Evolutionary conservation across 2,888 invertebrate species (phyloP).

Genomic region (Drosophila quinaria): DNA sequence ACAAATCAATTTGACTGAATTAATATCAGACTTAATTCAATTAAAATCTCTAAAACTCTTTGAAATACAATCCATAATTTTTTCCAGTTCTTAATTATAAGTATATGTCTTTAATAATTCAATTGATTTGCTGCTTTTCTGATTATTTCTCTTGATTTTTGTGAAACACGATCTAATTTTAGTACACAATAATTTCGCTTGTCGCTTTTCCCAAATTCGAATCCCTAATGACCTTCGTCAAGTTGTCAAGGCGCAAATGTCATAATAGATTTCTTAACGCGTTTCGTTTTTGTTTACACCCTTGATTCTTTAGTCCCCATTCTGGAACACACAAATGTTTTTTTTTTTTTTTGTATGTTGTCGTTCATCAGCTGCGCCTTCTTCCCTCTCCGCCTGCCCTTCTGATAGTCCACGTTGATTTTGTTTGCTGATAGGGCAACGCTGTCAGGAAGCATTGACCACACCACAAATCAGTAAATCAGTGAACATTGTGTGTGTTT

Average conservation of each 20-base stretch:
- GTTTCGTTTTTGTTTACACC: slow-evolving; percentile 56
- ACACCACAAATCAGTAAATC: neutral
- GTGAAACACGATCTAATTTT: slow-evolving; percentile 43
- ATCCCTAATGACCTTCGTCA: slow-evolving; percentile 79
- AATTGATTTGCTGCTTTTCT: neutral
- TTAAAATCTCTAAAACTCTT: no score
- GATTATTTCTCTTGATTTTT: slow-evolving; percentile 25
- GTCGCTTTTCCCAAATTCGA: slow-evolving; percentile 15
- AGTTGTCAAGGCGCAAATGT: slow-evolving; percentile 75
- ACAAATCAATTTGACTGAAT: no score
- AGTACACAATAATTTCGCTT: slow-evolving; percentile 43
- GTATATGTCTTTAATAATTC: neutral
- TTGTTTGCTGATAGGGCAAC: slow-evolving; percentile 61
- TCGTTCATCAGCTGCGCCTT: slow-evolving; percentile 16
- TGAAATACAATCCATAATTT: neutral
- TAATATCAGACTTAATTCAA: neutral
- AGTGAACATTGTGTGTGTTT: slow-evolving; percentile 2
- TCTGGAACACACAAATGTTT: slow-evolving; percentile 31
- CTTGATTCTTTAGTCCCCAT: neutral
- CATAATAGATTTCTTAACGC: slow-evolving; percentile 78
- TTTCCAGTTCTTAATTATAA: neutral
- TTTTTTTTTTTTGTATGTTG: slow-evolving; percentile 23
- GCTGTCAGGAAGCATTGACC: slow-evolving; percentile 11
- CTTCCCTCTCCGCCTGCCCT: accelerated
- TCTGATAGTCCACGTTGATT: slow-evolving; percentile 43